Evolutionary conservation across 2,797 vertebrate genomes (phyloP).

Genomic region (Clarias pachynema): DNA sequence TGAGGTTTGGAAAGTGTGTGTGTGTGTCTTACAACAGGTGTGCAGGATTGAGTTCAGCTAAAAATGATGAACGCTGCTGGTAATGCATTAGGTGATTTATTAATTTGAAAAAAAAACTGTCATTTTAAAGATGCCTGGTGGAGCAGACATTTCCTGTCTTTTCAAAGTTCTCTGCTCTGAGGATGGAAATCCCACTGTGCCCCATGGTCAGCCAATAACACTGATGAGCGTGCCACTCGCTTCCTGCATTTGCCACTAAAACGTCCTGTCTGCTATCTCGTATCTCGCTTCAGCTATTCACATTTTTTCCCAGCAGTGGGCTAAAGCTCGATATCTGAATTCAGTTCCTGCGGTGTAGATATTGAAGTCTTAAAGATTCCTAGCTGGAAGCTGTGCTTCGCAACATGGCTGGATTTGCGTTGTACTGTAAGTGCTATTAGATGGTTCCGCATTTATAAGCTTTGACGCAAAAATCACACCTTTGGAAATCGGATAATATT

Average conservation of each 20-base stretch:
- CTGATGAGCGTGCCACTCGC: conserved; percentile 25
- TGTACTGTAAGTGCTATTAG: conserved; percentile 24
- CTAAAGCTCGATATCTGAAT: conserved; percentile 29
- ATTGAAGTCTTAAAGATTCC: conserved; percentile 41
- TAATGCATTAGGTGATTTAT: conserved; percentile 71
- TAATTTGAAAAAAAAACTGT: conserved; percentile 74
- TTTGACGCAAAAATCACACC: conserved; percentile 32
- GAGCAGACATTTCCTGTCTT: conserved; percentile 39
- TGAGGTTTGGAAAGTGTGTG: conserved; percentile 33
- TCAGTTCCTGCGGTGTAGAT: conserved; percentile 29
- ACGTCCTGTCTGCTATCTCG: conserved; percentile 36
- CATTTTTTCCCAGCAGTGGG: conserved; percentile 31
- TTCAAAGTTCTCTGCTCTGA: conserved; percentile 18
- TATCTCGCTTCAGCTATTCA: conserved; percentile 34
- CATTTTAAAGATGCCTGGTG: conserved; percentile 45
- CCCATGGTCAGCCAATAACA: conserved; percentile 47
- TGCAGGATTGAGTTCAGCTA: conserved; percentile 35
- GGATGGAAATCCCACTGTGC: conserved; percentile 39
- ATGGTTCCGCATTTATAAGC: conserved; percentile 16
- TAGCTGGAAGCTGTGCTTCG: conserved; percentile 23
- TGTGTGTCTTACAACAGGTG: conserved; percentile 23
- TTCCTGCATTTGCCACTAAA: conserved; percentile 47
- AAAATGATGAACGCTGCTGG: conserved; percentile 69
- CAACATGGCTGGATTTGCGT: conserved; percentile 9
- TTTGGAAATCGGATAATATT: background rate